Base-by-base conservation (phyloP, 2,113 vertebrate species). In the Brachyhypopomus occidentalis region DNA sequence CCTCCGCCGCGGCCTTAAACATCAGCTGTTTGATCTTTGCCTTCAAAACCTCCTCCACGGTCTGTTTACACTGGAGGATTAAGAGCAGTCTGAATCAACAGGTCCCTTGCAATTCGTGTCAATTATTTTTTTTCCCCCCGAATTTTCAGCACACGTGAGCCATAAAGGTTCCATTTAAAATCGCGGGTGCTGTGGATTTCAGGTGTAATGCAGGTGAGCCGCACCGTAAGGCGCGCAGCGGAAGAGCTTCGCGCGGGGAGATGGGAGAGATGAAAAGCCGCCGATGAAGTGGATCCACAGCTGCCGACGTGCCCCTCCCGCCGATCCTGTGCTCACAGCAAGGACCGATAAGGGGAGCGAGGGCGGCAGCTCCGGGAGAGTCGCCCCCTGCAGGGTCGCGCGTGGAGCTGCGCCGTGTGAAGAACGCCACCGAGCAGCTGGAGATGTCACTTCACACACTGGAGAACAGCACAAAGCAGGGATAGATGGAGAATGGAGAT, bases 171-270 rank as follows among this genome's bases (percentile, higher is more conserved):
- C 60, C 60, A 63, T 59, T 62, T 56, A 3, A 76, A 76, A 76
- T 62, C 60, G 74, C 63, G 63, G 63, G 60, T 45, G 45, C 62
- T 63, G 48, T 76, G 74, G 36, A 76, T 76, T 76, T 76, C 59
- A 76, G 59, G 38, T 48, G 36, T 63, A 34, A 27, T 76, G 63
- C 74, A 63, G 74, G 74, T 63, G 74, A 76, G 48, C 34, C 27
- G 59, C 38, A 11, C 59, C 45, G 48, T 52, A 52, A 14, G 12
- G 45, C 45, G 2, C 3, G 0, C 12, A 2, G 45, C 1, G 45
- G 45, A 52, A 1, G 45, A 3, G 11, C 45, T 52, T 52, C 9
- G 7, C 1, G 8, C 9, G 9, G 45, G 12, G 41, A 2, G 8
- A 1, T 11, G 12, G 9, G 11, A 9, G 11, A 12, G 2, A 63